Evolutionary conservation across 2,888 invertebrate species (phyloP).

Genomic region (Litoditis marina): DNA sequence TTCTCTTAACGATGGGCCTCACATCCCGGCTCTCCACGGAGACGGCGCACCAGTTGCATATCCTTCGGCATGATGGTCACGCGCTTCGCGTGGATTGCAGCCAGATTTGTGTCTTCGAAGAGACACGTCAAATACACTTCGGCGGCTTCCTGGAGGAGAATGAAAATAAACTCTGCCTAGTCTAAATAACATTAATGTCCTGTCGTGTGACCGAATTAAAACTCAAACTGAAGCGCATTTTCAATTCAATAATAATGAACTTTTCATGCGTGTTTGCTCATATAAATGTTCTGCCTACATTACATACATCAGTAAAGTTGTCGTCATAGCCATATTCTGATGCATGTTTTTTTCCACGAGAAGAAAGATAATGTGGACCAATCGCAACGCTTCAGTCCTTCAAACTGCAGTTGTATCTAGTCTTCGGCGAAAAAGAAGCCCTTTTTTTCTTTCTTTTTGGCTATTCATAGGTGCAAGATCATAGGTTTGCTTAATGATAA

Average conservation of each 20-base stretch:
- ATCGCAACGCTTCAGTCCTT: no score
- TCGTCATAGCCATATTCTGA: no score
- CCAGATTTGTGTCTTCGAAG: constrained; percentile 14
- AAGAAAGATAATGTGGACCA: no score
- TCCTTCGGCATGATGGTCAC: constrained; percentile 89
- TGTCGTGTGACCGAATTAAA: neutral
- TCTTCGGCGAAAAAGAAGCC: no score
- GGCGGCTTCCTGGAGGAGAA: constrained; percentile 6
- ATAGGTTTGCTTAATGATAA: no score
- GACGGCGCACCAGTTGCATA: constrained; percentile 23
- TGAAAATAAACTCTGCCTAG: neutral
- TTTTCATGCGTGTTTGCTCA: no score
- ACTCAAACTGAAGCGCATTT: neutral
- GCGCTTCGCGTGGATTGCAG: constrained; percentile 88
- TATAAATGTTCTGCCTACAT: no score
- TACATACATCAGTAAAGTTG: no score
- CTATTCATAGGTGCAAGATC: no score
- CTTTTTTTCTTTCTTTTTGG: no score
- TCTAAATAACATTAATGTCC: neutral
- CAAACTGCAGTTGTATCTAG: no score
- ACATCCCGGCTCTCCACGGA: neutral
- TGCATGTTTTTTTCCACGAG: no score
- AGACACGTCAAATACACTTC: constrained; percentile 9
- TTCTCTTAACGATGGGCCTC: neutral
- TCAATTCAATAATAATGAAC: neutral